Conservation (phyloP, 2,888 invertebrate genomes). For the Drosophila nr. perissopoda region DNA sequence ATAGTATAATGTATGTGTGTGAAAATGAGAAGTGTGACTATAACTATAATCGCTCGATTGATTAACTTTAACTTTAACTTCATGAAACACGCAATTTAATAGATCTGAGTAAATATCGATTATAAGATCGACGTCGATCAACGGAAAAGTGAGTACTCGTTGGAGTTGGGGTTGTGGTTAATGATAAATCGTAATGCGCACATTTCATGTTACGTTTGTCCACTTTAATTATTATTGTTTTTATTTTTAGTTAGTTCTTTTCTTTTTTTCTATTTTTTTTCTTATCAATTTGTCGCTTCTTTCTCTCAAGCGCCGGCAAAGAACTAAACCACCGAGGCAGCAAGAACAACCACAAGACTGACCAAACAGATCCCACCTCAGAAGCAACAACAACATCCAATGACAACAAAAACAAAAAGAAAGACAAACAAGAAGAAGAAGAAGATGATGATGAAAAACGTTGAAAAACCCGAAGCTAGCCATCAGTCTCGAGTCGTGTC, state of each 20-base stretch:
- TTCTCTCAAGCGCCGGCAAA: constrained; percentile 67
- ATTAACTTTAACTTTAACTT: constrained; percentile 26
- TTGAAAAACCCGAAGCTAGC: constrained; percentile 23
- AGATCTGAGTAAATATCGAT: constrained; percentile 36
- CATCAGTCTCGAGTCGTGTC: constrained; percentile 27
- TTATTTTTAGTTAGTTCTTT: constrained; percentile 6
- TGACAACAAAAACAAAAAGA: constrained; percentile 23
- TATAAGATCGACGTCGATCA: constrained; percentile 35
- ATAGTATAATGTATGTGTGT: neutral
- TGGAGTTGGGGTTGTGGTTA: neutral
- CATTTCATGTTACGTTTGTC: constrained; percentile 67
- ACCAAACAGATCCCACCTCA: constrained; percentile 42
- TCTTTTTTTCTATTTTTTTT: constrained; percentile 16
- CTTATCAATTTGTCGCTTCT: constrained; percentile 30
- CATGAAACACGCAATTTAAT: constrained; percentile 31
- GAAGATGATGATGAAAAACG: neutral
- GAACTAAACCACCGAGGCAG: constrained; percentile 63
- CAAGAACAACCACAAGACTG: constrained; percentile 70
- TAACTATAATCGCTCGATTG: constrained; percentile 35
- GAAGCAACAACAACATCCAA: constrained; percentile 19
- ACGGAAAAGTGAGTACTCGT: constrained; percentile 3
- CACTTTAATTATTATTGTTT: constrained; percentile 22
- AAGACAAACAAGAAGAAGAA: constrained; percentile 5
- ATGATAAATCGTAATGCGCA: constrained; percentile 50
- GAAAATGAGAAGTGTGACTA: neutral